phyloP scores from a whole-genome alignment of 1,140 invertebrate species.

The Brachionus calyciflorus region DNA sequence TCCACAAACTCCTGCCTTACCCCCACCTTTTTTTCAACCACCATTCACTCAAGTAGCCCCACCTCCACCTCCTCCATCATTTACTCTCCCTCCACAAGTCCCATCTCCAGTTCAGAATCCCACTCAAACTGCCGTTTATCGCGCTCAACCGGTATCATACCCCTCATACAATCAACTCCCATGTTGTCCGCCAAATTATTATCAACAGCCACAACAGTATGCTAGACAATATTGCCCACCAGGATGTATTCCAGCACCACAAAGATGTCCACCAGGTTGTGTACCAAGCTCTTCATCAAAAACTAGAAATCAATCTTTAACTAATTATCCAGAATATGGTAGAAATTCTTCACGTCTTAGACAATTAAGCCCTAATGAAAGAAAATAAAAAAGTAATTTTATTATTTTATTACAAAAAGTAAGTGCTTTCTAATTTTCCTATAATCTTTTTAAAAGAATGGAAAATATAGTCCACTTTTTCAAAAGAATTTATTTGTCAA shows the following conservation, averaged over 20 bases:
- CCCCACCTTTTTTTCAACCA: slow-evolving; percentile 12
- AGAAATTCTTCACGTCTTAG: slow-evolving; percentile 23
- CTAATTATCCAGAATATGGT: background rate
- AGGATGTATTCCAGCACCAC: slow-evolving; percentile 42
- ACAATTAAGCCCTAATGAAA: slow-evolving; percentile 41
- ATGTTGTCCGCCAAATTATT: slow-evolving; percentile 42
- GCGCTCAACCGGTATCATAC: background rate
- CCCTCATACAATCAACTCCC: slow-evolving; percentile 2
- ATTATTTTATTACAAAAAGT: background rate
- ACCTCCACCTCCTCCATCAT: slow-evolving; percentile 18
- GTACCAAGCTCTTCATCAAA: slow-evolving; percentile 10
- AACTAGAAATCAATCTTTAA: slow-evolving; percentile 41
- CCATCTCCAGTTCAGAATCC: slow-evolving; percentile 4
- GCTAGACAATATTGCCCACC: slow-evolving; percentile 8
- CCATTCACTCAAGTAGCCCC: slow-evolving; percentile 19
- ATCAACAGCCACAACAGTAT: slow-evolving; percentile 10
- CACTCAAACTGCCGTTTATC: background rate
- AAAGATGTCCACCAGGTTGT: slow-evolving; percentile 42
- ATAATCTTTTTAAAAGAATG: background rate
- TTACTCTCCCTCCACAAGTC: background rate
- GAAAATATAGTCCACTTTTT: background rate
- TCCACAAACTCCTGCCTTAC: slow-evolving; percentile 4
- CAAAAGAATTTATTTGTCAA: slow-evolving; percentile 20
- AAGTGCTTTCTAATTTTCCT: background rate
- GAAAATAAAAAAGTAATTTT: slow-evolving; percentile 11